A percentile compares a stretch with the other conserved stretches of the same genome.
phyloP scores from a whole-genome alignment of 2,888 invertebrate species.

The Conistra vaccinii region DNA sequence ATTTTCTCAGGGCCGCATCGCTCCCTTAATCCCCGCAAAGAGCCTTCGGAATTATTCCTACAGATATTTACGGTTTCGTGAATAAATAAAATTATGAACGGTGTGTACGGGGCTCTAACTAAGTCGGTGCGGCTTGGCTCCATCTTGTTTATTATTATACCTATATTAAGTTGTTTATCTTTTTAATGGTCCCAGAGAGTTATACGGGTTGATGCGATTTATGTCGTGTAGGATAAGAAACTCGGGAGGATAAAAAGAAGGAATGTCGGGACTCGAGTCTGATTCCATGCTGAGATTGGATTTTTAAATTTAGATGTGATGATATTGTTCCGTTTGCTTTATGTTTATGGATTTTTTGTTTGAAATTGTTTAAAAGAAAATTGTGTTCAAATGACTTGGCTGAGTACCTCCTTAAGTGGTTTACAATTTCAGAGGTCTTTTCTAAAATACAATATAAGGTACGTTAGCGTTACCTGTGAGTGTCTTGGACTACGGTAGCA shows the following conservation, averaged over 20 bases:
- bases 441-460: neutral
- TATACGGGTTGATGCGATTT: conserved; percentile 89
- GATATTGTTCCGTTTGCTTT: conserved; percentile 77
- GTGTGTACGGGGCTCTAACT: conserved; percentile 85
- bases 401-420: conserved; percentile 20
- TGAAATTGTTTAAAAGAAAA: conserved; percentile 59
- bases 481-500: neutral
- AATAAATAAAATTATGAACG: conserved; percentile 90
- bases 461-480: conserved; percentile 3
- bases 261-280: conserved; percentile 82
- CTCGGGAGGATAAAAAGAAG: conserved; percentile 81
- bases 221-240: conserved; percentile 86
- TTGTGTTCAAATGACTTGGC: conserved; percentile 36
- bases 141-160: conserved; percentile 89
- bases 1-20: conserved; percentile 89
- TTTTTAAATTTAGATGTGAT: conserved; percentile 89
- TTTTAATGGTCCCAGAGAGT: conserved; percentile 88
- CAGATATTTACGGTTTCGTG: conserved; percentile 90
- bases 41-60: conserved; percentile 90
- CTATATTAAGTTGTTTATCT: conserved; percentile 91
- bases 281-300: conserved; percentile 86
- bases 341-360: conserved; percentile 70
- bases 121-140: conserved; percentile 78
- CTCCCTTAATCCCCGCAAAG: conserved; percentile 90
- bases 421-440: neutral